These are phyloP conservation scores for Turdus rufiventris DNA, from an alignment of 2,113 vertebrate species.

Conservation along the genomic window DNA sequence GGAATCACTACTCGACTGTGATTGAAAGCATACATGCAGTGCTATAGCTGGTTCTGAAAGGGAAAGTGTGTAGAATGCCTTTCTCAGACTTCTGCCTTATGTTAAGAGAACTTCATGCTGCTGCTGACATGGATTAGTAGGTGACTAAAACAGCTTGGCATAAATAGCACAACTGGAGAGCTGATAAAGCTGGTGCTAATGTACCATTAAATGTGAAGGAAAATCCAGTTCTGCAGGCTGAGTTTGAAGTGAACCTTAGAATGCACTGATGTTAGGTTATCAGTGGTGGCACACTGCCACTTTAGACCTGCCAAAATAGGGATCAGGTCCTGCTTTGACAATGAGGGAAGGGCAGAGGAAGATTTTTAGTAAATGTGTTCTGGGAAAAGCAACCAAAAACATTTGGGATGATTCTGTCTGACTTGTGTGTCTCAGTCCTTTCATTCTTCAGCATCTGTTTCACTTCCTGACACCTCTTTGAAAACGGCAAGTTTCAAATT, in stretches of 20 bases:
- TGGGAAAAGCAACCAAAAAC: background rate
- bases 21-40: background rate
- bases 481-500: background rate
- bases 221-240: background rate
- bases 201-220: background rate
- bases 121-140: background rate
- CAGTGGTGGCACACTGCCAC: background rate
- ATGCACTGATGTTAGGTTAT: background rate
- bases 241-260: background rate
- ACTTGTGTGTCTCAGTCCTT: background rate
- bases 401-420: background rate
- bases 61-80: background rate
- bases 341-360: background rate
- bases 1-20: background rate
- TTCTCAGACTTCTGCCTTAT: background rate
- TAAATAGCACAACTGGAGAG: background rate
- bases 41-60: background rate
- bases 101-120: background rate
- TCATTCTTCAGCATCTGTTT: background rate
- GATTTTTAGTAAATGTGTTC: background rate
- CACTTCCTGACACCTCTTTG: background rate
- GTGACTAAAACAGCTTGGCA: constrained; percentile 2
- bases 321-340: background rate
- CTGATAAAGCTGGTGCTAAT: constrained; percentile 23
- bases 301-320: background rate